Evolutionary conservation across 2,113 vertebrate species (phyloP), one percentile per base, ranked within the genome.

Genomic region (Electrona antarctica): DNA sequence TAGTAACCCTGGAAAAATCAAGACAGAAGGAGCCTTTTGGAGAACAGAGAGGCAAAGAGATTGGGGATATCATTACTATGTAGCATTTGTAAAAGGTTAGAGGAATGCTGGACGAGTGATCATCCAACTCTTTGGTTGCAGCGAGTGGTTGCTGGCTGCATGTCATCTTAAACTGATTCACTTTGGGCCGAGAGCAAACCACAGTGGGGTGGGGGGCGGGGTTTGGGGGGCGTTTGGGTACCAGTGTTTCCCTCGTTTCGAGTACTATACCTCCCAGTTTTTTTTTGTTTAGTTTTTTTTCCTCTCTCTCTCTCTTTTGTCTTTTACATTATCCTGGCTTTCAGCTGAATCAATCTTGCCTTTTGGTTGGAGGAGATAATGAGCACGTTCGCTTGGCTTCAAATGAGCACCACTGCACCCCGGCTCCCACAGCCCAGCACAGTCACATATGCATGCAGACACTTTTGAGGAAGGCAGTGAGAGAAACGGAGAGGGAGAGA

Each of bases 321-420:
- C 49, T 41, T 14, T 14, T 21, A 73, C 66, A 84, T 82, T 64
- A 82, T 58, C 46, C 65, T 7, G 13, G 72, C 74, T 86, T 87
- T 89, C 79, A 85, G 78, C 74, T 83, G 84, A 90, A 88, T 85
- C 87, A 88, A 86, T 90, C 88, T 76, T 48, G 80, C 75, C 75
- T 87, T 87, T 84, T 82, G 68, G 76, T 84, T 67, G 61, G 65
- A 81, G 81, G 65, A 81, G 83, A 87, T 91, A 91, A 91, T 84
- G 89, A 90, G 83, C 80, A 58, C 14, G 73, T 83, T 87, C 67
- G 3, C 75, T 11, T 0, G 70, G 81, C 82, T 89, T 88, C 80
- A 85, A 88, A 85, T 80, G 80, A 85, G 86, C 84, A 81, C 83
- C 67, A 72, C 41, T 60, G 82, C 85, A 81, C 50, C 72, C 60